A percentile compares a stretch with the other conserved stretches of the same genome.
Evolutionary conservation across 2,888 invertebrate genomes (phyloP).

Genomic region (Pachycephus smyrnensis): DNA sequence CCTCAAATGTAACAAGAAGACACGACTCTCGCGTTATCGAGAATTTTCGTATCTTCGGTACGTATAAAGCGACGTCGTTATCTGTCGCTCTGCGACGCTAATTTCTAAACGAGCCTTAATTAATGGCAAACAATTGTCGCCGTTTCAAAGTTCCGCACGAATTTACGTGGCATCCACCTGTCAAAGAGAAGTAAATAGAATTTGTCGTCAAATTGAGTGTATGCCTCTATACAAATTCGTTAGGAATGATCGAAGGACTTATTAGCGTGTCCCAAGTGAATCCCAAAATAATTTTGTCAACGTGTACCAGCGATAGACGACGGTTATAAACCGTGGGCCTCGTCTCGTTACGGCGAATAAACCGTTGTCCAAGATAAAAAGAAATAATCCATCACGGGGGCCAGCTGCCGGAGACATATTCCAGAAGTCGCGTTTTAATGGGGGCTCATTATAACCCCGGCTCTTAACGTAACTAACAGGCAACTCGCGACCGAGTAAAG

Average conservation of each 20-base stretch:
- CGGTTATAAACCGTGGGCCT: constrained; percentile 32
- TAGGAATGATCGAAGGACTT: neutral
- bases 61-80: too few species aligned
- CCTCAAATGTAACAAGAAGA: neutral
- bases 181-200: neutral
- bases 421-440: constrained; percentile 55
- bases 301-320: neutral
- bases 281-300: too few species aligned
- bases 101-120: neutral
- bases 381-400: constrained; percentile 42
- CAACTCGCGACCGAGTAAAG: constrained; percentile 18
- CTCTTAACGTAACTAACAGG: constrained; percentile 46
- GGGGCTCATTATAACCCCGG: constrained; percentile 56
- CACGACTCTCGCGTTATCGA: too few species aligned
- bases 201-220: neutral
- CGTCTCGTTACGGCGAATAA: constrained; percentile 37
- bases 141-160: too few species aligned
- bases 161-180: neutral
- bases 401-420: constrained; percentile 53
- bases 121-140: neutral
- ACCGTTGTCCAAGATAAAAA: constrained; percentile 42
- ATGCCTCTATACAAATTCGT: neutral
- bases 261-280: too few species aligned
- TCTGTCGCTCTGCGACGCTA: neutral
- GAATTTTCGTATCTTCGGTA: too few species aligned